A percentile compares a stretch with the other conserved stretches of the same genome.
phyloP scores from a whole-genome alignment of 2,797 vertebrate species.

The Danio tinwini region DNA sequence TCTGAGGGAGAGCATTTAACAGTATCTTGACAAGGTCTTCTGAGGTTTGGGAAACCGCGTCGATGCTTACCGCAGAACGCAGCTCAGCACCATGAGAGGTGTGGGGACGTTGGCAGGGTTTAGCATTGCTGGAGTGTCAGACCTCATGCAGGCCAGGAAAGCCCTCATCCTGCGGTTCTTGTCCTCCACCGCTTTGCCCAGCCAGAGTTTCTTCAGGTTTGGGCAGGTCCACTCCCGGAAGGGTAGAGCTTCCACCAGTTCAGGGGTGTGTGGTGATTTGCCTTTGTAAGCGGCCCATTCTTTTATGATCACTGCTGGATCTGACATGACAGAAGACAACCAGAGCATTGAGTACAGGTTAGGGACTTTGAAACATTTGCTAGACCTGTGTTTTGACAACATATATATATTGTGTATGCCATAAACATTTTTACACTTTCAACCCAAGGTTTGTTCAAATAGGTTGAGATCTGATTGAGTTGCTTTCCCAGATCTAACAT shows the following conservation, averaged over 20 bases:
- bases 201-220: constrained; percentile 93
- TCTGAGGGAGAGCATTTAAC: constrained; percentile 2
- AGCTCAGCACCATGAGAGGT: constrained; percentile 94
- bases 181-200: constrained; percentile 94
- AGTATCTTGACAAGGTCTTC: neutral
- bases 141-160: constrained; percentile 95
- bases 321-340: constrained; percentile 66
- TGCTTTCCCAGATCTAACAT: no score
- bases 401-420: neutral
- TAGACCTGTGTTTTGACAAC: neutral
- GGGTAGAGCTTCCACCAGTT: constrained; percentile 92
- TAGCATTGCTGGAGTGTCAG: constrained; percentile 95
- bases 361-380: neutral
- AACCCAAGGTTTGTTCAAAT: no score
- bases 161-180: constrained; percentile 96
- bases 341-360: neutral
- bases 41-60: neutral
- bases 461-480: no score
- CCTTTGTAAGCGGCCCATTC: constrained; percentile 98
- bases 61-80: constrained; percentile 87
- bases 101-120: constrained; percentile 92
- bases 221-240: constrained; percentile 97
- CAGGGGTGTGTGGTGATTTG: constrained; percentile 93
- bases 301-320: constrained; percentile 90
- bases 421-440: no score